Evolutionary conservation across 2,888 invertebrate species (phyloP).

Genomic region (Creontiades dilutus): DNA sequence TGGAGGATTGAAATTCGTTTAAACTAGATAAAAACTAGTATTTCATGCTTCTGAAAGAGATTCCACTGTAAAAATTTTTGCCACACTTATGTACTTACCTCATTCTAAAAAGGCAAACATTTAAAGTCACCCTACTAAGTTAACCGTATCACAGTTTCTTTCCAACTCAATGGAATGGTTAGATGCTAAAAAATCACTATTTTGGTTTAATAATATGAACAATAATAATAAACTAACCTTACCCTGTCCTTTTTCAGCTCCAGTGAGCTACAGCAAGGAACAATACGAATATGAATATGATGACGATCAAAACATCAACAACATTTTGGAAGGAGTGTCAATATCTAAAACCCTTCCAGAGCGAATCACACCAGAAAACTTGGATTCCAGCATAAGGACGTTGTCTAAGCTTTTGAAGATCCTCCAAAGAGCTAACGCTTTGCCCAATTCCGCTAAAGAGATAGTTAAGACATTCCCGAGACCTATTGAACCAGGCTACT

Average conservation of each 20-base stretch:
- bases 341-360: conserved; percentile 88
- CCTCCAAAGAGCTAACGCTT: conserved; percentile 79
- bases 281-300: conserved; percentile 68
- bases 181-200: no score
- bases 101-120: no score
- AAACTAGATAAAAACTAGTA: no score
- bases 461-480: conserved; percentile 79
- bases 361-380: conserved; percentile 87
- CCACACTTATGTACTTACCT: no score
- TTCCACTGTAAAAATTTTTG: no score
- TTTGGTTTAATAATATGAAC: no score
- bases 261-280: conserved; percentile 33
- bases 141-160: no score
- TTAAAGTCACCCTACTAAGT: no score
- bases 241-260: conserved; percentile 2
- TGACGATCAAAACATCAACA: conserved; percentile 75
- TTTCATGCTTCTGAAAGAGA: no score
- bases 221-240: conserved; percentile 13
- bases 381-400: conserved; percentile 88
- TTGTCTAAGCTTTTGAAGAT: conserved; percentile 87
- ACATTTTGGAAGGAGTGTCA: conserved; percentile 86
- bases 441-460: conserved; percentile 81
- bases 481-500: conserved; percentile 61
- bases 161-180: no score
- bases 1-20: no score